A percentile compares a stretch with the other conserved stretches of the same genome.
Conservation (phyloP, 2,113 vertebrate species). For the Tragelaphus scriptus region DNA sequence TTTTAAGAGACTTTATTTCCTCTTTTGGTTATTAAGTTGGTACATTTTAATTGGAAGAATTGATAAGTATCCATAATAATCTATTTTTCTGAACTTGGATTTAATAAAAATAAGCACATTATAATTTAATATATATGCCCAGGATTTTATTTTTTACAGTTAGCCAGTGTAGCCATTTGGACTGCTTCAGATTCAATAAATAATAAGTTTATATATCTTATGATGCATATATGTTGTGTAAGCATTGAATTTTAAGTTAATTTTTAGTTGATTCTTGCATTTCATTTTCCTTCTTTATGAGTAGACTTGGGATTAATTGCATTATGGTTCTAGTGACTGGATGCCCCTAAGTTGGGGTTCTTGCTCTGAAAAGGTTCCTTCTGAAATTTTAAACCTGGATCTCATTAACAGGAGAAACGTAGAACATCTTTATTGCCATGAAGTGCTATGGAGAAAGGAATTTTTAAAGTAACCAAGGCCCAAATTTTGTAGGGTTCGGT, state of each 20-base stretch:
- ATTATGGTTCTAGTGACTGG: neutral
- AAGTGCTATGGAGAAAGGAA: conserved; percentile 26
- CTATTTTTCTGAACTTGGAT: neutral
- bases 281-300: neutral
- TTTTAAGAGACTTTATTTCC: conserved; percentile 11
- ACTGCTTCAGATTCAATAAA: neutral
- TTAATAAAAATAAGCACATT: conserved; percentile 34
- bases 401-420: conserved; percentile 48
- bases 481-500: conserved; percentile 21
- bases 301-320: neutral
- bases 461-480: conserved; percentile 46
- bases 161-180: neutral
- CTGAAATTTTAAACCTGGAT: conserved; percentile 42
- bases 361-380: conserved; percentile 4
- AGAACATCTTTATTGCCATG: conserved; percentile 37
- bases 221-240: neutral
- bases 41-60: neutral
- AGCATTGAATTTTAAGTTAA: neutral
- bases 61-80: neutral
- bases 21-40: neutral
- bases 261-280: neutral
- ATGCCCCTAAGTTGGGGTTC: neutral
- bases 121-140: neutral
- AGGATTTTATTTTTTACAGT: neutral
- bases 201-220: conserved; percentile 25